A percentile compares a stretch with the other conserved stretches of the same genome.
Evolutionary conservation across 2,797 vertebrate species (phyloP).

Genomic region (Gymnopithys bicolor): DNA sequence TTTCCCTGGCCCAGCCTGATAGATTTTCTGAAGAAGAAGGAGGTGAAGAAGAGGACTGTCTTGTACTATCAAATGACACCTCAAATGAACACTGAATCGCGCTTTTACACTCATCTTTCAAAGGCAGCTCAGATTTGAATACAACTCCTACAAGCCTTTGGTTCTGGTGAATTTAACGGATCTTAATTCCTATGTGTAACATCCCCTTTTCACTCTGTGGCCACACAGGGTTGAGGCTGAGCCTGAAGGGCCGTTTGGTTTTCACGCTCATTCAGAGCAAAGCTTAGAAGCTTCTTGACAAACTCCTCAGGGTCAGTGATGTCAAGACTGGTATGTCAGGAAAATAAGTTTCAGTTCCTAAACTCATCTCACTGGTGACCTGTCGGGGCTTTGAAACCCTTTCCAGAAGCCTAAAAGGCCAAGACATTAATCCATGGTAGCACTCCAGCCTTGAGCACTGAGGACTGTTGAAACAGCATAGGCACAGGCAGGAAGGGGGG

Average conservation of each 20-base stretch:
- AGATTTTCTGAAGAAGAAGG: background rate
- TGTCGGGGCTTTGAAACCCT: background rate
- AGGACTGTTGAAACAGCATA: constrained; percentile 1
- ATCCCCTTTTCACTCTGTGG: background rate
- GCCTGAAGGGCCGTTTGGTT: background rate
- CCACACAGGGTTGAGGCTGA: background rate
- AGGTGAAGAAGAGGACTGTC: background rate
- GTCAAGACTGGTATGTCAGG: constrained; percentile 29
- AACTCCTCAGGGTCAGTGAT: background rate
- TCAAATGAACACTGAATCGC: background rate
- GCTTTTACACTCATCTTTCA: background rate
- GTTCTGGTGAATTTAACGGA: constrained; percentile 26
- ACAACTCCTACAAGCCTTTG: background rate
- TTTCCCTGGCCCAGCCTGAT: background rate
- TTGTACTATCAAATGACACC: background rate
- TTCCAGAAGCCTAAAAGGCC: constrained; percentile 40
- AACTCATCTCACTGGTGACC: constrained; percentile 55
- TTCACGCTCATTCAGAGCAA: constrained; percentile 11
- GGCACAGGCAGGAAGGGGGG: background rate
- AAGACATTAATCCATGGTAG: constrained; percentile 39
- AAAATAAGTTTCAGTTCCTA: constrained; percentile 59
- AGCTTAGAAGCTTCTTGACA: constrained; percentile 50
- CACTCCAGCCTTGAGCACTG: constrained; percentile 11
- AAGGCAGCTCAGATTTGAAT: background rate
- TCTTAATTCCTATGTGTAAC: constrained; percentile 20